A percentile compares a stretch with the other conserved stretches of the same genome.
Evolutionary conservation across 2,797 vertebrate species (phyloP).

Genomic region (Gallirallus australis): DNA sequence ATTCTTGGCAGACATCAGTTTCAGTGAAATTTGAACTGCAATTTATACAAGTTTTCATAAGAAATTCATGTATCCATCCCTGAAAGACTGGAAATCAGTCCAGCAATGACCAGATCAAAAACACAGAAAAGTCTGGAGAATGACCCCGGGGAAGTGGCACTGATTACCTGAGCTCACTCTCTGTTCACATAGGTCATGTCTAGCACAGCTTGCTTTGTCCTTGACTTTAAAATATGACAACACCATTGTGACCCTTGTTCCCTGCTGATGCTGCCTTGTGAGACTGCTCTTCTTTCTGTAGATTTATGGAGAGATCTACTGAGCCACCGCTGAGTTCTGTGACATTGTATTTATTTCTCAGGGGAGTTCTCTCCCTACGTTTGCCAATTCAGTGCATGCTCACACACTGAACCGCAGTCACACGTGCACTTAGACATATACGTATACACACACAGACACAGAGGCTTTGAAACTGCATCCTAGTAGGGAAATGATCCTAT

Average conservation of each 20-base stretch:
- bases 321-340: not conserved
- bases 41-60: not conserved
- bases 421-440: fast-evolving
- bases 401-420: not conserved
- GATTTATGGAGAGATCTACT: not conserved
- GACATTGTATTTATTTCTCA: not conserved
- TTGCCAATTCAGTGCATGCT: not conserved
- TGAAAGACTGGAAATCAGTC: not conserved
- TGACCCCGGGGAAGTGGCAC: not conserved
- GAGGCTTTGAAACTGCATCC: not conserved
- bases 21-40: conserved; percentile 15
- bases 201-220: not conserved
- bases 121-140: not conserved
- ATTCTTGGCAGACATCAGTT: conserved; percentile 26
- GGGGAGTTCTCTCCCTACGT: not conserved
- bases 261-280: not conserved
- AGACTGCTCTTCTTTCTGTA: not conserved
- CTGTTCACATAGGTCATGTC: not conserved
- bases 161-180: not conserved
- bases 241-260: not conserved
- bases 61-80: not conserved
- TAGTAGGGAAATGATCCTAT: not conserved
- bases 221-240: not conserved
- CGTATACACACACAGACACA: not conserved
- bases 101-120: not conserved